A percentile compares a stretch with the other conserved stretches of the same genome.
phyloP scores from a whole-genome alignment of 2,113 vertebrate genomes.

The Butastur rufipennis region DNA sequence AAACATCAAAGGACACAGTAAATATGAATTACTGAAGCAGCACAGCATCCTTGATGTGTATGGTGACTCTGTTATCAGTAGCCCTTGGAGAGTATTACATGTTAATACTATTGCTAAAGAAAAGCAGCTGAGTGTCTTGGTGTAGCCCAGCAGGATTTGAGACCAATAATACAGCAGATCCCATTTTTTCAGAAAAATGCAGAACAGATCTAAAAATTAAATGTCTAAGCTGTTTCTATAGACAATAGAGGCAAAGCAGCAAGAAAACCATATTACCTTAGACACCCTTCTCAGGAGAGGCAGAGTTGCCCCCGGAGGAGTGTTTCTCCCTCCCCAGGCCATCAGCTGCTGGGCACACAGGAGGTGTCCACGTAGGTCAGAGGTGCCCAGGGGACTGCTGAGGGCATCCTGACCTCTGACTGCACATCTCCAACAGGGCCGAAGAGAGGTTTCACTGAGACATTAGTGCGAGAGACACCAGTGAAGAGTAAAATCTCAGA shows the following conservation, averaged over 20 bases:
- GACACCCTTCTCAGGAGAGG: background rate
- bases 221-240: background rate
- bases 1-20: background rate
- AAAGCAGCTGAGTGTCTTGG: background rate
- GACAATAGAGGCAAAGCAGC: background rate
- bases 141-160: background rate
- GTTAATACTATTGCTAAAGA: background rate
- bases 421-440: background rate
- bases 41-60: background rate
- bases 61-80: background rate
- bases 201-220: background rate
- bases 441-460: background rate
- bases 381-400: background rate
- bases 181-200: background rate
- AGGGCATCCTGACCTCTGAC: background rate
- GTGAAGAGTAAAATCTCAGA: background rate
- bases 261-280: background rate
- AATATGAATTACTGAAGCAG: background rate
- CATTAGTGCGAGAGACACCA: background rate
- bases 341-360: background rate
- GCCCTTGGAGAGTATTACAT: background rate
- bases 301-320: background rate
- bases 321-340: background rate
- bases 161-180: background rate
- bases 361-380: background rate